Evolutionary conservation across 2,113 vertebrate species (phyloP).

Genomic region (Ardeotis arabs): DNA sequence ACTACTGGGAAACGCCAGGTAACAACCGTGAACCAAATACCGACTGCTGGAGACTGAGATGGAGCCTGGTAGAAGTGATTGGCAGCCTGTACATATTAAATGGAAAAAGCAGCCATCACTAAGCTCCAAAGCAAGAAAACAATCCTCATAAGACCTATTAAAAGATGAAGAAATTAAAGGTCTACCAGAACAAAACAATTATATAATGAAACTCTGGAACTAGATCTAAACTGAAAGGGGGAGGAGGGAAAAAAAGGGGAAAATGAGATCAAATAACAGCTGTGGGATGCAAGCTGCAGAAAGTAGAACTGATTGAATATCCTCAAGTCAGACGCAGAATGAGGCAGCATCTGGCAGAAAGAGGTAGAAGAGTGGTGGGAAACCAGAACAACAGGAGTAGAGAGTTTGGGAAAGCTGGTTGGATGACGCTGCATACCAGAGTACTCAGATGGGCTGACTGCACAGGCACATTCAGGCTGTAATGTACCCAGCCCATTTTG

Average conservation of each 20-base stretch:
- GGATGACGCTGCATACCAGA: background rate
- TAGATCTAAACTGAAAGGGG: slow-evolving; percentile 29
- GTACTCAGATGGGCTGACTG: background rate
- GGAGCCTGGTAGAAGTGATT: background rate
- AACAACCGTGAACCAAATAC: background rate
- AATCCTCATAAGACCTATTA: slow-evolving; percentile 19
- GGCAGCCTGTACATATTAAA: background rate
- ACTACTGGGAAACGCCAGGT: background rate
- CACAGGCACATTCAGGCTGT: background rate
- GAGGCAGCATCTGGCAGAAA: slow-evolving; percentile 25
- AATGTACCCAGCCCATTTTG: background rate
- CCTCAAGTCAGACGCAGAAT: background rate
- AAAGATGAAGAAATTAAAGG: slow-evolving; percentile 32
- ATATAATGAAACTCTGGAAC: slow-evolving; percentile 35
- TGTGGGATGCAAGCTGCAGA: slow-evolving; percentile 4
- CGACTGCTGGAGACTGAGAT: background rate
- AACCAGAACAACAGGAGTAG: background rate
- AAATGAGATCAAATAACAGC: slow-evolving; percentile 36
- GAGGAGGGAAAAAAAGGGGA: background rate
- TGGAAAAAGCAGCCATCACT: background rate
- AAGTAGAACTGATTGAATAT: slow-evolving; percentile 26
- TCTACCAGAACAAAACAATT: slow-evolving; percentile 41
- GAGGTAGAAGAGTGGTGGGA: background rate
- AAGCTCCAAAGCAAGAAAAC: slow-evolving; percentile 24
- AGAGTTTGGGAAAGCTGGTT: background rate